Base-by-base conservation (phyloP, 2,113 vertebrate genomes). In the Burhinus bistriatus region DNA sequence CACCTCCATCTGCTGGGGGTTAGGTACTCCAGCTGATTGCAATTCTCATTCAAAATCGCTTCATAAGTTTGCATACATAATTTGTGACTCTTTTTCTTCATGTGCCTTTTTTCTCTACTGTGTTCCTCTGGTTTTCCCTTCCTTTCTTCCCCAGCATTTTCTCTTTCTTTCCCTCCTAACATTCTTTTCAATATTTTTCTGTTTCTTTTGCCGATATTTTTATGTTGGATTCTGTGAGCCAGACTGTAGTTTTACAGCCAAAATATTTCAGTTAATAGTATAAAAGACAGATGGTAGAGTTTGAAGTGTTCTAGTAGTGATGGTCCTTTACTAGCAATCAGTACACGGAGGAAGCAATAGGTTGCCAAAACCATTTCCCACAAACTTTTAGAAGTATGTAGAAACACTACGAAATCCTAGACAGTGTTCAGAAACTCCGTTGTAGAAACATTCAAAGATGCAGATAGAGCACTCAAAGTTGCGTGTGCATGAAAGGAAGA, bases 281-380 rank as follows among this genome's bases (percentile, higher is more conserved):
- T 62, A 84, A 94, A 81, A 94, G 70, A 69, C 70, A 95, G 92
- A 97, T 65, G 87, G 93, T 59, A 85, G 78, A 79, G 55, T 85
- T 30, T 69, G 30, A 90, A 96, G 29, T 51, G 32, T 58, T 93
- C 49, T 57, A 69, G 36, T 22, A 70, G 36, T 38, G 66, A 76
- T 80, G 44, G 58, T 52, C 78, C 92, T 91, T 77, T 85, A 65
- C 78, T 58, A 82, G 18, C 47, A 95, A 49, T 29, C 57, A 44
- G 30, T 30, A 82, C 15, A 80, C 0, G 2, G 6, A 72, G 36
- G 59, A 90, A 86, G 76, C 32, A 90, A 84, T 87, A 90, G 45
- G 27, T 65, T 95, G 54, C 40, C 23, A 4, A 80, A 90, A 75
- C 21, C 51, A 70, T 57, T 45, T 83, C 65, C 47, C 45, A 71